Conservation (phyloP, 2,797 vertebrate species). For the Falco peregrinus region DNA sequence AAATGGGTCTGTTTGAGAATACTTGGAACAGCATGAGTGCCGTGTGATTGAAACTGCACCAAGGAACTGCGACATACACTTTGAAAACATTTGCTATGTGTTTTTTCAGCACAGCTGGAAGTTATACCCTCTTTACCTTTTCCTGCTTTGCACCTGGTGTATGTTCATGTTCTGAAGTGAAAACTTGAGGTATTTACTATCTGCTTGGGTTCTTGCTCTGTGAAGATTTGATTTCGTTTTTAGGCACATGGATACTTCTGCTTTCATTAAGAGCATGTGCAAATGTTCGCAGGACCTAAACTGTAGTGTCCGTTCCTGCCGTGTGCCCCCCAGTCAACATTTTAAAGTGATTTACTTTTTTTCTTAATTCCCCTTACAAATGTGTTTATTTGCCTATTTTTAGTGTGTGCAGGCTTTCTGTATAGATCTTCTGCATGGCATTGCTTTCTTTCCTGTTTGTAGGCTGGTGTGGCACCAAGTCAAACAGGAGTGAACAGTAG, state of each 20-base stretch:
- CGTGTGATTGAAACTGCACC: not conserved
- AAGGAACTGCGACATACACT: not conserved
- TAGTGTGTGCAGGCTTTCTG: not conserved
- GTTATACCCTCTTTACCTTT: not conserved
- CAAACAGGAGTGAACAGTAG: not conserved
- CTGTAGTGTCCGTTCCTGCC: not conserved
- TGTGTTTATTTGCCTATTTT: not conserved
- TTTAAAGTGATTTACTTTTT: not conserved
- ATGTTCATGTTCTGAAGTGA: not conserved
- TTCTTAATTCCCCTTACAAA: not conserved
- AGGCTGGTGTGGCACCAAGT: not conserved
- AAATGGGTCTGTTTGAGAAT: not conserved
- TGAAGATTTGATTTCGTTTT: not conserved
- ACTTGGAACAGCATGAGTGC: not conserved
- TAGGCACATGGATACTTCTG: not conserved
- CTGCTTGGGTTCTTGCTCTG: not conserved
- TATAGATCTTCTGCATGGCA: not conserved
- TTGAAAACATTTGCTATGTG: not conserved
- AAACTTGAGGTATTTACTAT: not conserved
- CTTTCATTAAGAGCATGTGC: not conserved
- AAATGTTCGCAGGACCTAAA: not conserved
- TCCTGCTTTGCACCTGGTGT: not conserved
- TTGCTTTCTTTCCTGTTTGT: not conserved
- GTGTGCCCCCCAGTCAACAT: not conserved
- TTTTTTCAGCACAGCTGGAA: not conserved